These are phyloP conservation scores for Helicolenus hilgendorfi DNA, from an alignment of 2,797 vertebrate species.

Conservation along the genomic window DNA sequence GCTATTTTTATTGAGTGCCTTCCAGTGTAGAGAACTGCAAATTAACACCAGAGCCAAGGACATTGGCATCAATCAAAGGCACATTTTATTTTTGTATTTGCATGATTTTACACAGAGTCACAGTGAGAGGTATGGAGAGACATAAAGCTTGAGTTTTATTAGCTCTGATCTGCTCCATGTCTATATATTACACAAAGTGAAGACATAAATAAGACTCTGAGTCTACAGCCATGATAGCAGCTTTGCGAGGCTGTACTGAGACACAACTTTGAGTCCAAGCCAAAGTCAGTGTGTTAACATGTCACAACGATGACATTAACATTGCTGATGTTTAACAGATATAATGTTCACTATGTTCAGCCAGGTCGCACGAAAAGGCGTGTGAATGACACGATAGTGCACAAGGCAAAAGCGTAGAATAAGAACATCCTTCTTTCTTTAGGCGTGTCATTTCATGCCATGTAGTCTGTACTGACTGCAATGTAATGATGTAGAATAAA, in stretches of 20 bases:
- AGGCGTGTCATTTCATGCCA: too few species aligned
- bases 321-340: not conserved
- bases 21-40: slow-evolving; percentile 4
- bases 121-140: not conserved
- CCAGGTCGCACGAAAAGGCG: too few species aligned
- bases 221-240: not conserved
- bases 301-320: not conserved
- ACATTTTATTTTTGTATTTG: slow-evolving; percentile 24
- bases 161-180: not conserved
- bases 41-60: slow-evolving; percentile 36
- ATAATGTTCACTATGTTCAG: too few species aligned
- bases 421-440: too few species aligned
- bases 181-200: not conserved
- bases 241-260: not conserved
- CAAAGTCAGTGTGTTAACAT: not conserved
- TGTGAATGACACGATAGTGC: too few species aligned
- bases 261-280: not conserved
- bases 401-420: too few species aligned
- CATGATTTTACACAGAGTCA: not conserved
- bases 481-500: too few species aligned
- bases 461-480: too few species aligned
- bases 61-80: slow-evolving; percentile 21
- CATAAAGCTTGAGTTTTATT: not conserved
- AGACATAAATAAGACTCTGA: not conserved
- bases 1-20: slow-evolving; percentile 22